phyloP scores from a whole-genome alignment of 1,140 invertebrate species.

The Maconellicoccus hirsutus region DNA sequence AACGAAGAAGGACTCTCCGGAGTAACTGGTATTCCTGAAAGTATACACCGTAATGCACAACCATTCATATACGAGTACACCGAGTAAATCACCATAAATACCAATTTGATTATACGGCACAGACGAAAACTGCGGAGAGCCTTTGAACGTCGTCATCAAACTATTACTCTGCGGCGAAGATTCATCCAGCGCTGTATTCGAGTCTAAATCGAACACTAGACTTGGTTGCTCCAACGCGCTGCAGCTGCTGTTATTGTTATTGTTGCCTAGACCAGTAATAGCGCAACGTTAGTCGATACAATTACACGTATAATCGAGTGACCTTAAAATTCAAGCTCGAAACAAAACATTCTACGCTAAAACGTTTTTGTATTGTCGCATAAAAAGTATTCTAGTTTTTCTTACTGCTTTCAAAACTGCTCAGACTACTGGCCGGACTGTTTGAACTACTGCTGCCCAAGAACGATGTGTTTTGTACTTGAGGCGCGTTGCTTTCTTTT shows the following conservation, averaged over 20 bases:
- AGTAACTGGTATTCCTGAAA: neutral
- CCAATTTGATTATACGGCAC: constrained; percentile 25
- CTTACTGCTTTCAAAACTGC: constrained; percentile 47
- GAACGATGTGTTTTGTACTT: constrained; percentile 25
- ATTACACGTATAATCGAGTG: no score
- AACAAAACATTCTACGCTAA: no score
- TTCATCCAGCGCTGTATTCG: constrained; percentile 42
- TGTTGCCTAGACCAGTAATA: constrained; percentile 33
- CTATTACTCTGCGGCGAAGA: constrained; percentile 28
- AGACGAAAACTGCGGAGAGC: constrained; percentile 34
- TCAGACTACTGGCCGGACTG: constrained; percentile 40
- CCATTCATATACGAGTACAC: neutral
- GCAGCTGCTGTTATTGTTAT: constrained; percentile 33
- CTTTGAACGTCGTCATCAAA: constrained; percentile 48
- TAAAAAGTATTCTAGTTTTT: no score
- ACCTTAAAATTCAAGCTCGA: no score
- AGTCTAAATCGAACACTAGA: constrained; percentile 60
- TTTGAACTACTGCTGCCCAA: constrained; percentile 31
- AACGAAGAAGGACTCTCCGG: constrained; percentile 17
- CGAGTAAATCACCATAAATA: constrained; percentile 10
- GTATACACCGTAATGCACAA: neutral
- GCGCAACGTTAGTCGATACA: no score
- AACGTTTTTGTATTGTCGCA: no score
- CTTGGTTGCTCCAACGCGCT: constrained; percentile 43
- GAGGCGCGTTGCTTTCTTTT: constrained; percentile 9